Evolutionary conservation across 2,797 vertebrate genomes (phyloP), one percentile per base, ranked within the genome.

Genomic region (Fringilla coelebs): DNA sequence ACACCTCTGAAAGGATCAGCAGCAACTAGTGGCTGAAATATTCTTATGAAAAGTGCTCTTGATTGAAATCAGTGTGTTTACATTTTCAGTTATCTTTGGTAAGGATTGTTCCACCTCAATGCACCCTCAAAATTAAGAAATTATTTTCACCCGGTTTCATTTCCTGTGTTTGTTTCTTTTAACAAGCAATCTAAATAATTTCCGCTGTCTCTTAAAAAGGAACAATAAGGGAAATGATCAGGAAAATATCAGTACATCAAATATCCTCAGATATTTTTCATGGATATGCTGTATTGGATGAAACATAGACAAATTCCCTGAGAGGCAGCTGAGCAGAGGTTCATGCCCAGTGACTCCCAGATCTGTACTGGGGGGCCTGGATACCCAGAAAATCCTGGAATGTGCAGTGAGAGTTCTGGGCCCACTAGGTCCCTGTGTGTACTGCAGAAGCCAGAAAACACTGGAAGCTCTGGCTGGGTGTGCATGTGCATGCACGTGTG

Each of bases 151-250:
- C 92, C 89, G 9, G 85, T 96, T 96, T 91, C 93, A 96, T 96
- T 98, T 98, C 97, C 97, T 98, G 96, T 96, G 94, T 97, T 97
- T 96, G 89, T 96, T 94, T 92, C 91, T 87, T 93, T 92, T 92
- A 95, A 92, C 52, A 79, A 93, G 92, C 92, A 95, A 96, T 94
- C 94, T 73, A 82, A 96, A 91, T 97, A 95, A 97, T 96, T 97
- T 97, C 97, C 89, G 28, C 96, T 94, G 52, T 91, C 71, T 95
- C 74, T 95, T 90, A 66, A 87, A 93, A 81, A 81, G 32, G 45
- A 95, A 91, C 71, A 93, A 95, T 90, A 85, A 63, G 78, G 94
- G 71, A 88, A 91, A 94, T 91, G 51, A 96, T 94, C 79, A 65
- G n/a, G 75, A 78, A 95, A 94, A 90, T 88, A 77, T 87, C 80